Evolutionary conservation across 2,888 invertebrate genomes (phyloP), one percentile per base, ranked within the genome.

Genomic region (Platycnemis pennipes): DNA sequence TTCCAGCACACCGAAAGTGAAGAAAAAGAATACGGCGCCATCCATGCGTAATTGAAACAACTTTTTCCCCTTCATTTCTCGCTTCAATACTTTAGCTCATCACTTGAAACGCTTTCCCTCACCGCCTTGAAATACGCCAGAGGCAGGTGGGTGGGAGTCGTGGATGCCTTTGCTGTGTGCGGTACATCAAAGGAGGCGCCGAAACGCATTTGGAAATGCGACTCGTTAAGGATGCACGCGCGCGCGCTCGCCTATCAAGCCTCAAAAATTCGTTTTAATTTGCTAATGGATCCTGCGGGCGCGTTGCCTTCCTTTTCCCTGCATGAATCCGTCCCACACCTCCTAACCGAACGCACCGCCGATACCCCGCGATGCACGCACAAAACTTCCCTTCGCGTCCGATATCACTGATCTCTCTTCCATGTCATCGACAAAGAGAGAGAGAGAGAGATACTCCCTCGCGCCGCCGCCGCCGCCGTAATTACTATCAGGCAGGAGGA

Each of bases 261-360:
- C 26, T 77, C 37, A 77, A 77, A 63, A 77, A 77, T 77, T 77
- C 77, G 77, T 77, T 77, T 77, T 77, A 77, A 77, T 77, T 77
- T 77, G 77, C 77, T 77, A 77, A 77, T 77, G 77, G 77, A 77
- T 37, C 77, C 77, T 11, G 37, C 77, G 77, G 63, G 63, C 3
- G 63, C 16, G 37, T 2, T 13, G 31, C 16, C 77, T 77, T 77
- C 26, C 37, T 37, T 77, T 77, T 37, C 11, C 31, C 37, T 11
- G 11, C n/a, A n/a, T n/a, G n/a, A n/a, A n/a, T n/a, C n/a, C n/a
- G 63, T 1, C 63, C 49, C 49, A 11, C 63, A 63, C 3, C 63
- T 11, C 19, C 49, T 49, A 11, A n/a, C 49, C 49, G 13, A 49
- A 19, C 19, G 11, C 49, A 16, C 49, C 49, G 49, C 49, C 19